Conservation (phyloP, 2,113 vertebrate genomes). For the Menidia beryllina region DNA sequence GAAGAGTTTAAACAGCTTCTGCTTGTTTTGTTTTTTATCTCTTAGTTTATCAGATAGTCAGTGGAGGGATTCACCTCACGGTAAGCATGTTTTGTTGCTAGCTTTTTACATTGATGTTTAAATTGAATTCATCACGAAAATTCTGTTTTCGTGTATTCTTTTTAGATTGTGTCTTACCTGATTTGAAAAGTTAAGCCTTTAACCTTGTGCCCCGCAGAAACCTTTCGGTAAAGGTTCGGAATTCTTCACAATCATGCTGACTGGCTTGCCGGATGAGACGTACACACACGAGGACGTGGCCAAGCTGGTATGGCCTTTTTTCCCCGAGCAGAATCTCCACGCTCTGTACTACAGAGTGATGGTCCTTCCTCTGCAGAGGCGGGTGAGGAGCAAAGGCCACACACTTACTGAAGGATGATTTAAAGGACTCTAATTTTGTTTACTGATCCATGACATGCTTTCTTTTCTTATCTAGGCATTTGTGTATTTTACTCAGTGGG, state of each 20-base stretch:
- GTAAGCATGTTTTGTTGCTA: background rate
- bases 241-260: constrained; percentile 48
- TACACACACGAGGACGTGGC: constrained; percentile 12
- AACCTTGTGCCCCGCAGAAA: constrained; percentile 3
- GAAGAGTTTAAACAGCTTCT: background rate
- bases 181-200: no score
- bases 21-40: background rate
- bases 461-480: constrained; percentile 38
- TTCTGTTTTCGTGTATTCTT: background rate
- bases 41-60: background rate
- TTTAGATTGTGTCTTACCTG: no score
- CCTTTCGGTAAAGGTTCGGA: rapidly evolving
- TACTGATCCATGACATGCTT: background rate
- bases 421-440: background rate
- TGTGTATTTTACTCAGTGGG: constrained; percentile 18
- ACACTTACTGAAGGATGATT: background rate
- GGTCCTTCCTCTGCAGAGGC: constrained; percentile 37
- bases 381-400: constrained; percentile 33
- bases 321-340: background rate
- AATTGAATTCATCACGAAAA: background rate
- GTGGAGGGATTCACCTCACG: background rate
- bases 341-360: constrained; percentile 24
- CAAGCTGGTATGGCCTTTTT: background rate
- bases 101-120: background rate
- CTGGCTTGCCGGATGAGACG: constrained; percentile 25